These are phyloP conservation scores for Columbina picui DNA, from an alignment of 2,113 vertebrate species.

Conservation along the genomic window DNA sequence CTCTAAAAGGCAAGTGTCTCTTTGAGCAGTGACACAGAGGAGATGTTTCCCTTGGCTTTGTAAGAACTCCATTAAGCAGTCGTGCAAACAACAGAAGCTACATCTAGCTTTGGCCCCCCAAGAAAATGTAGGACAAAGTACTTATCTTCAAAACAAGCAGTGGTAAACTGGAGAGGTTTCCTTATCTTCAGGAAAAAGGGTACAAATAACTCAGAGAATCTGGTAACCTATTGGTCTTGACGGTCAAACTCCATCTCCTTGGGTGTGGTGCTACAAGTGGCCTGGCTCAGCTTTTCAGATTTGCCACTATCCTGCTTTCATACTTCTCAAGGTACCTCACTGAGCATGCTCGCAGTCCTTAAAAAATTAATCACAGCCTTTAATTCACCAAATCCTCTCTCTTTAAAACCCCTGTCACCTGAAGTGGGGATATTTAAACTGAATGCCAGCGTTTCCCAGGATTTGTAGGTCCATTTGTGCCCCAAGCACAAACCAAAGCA, in stretches of 20 bases:
- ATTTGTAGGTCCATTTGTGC: background rate
- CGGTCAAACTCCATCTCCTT: background rate
- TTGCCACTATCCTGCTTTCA: background rate
- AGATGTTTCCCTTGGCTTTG: background rate
- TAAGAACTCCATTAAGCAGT: background rate
- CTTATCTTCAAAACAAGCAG: background rate
- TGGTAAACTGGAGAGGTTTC: background rate
- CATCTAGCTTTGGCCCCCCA: background rate
- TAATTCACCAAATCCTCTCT: background rate
- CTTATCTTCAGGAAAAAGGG: background rate
- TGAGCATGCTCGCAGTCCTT: background rate
- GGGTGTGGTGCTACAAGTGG: accelerated
- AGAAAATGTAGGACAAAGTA: background rate
- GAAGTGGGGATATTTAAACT: background rate
- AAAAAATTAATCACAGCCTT: background rate
- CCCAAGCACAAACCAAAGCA: background rate
- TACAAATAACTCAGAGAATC: background rate
- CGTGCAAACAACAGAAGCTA: background rate
- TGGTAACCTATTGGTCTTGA: background rate
- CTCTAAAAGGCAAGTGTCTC: background rate
- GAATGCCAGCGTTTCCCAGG: background rate
- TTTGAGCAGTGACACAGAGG: background rate
- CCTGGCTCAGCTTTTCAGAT: background rate
- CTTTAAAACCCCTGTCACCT: background rate
- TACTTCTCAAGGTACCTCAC: background rate